These are phyloP conservation scores for Lepeophtheirus nordmannii DNA, from an alignment of 2,888 invertebrate genomes.

Conservation along the genomic window DNA sequence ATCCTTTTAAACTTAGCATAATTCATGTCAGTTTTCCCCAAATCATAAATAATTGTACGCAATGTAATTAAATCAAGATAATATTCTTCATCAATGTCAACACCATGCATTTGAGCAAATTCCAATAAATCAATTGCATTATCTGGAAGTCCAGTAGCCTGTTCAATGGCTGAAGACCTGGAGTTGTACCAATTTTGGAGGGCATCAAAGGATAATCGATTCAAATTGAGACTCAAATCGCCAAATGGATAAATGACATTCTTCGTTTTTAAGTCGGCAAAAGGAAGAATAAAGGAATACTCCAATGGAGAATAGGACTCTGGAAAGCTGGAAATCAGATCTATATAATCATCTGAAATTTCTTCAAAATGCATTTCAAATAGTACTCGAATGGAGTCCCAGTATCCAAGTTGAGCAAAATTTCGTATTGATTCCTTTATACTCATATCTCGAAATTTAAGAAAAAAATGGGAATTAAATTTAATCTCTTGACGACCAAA, in stretches of 20 bases:
- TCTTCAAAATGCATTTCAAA: conserved; percentile 49
- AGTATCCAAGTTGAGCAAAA: conserved; percentile 51
- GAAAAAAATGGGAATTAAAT: conserved; percentile 43
- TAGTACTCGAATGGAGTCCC: conserved; percentile 49
- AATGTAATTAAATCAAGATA: background rate
- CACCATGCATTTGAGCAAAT: background rate
- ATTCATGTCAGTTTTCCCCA: background rate
- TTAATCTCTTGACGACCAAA: background rate
- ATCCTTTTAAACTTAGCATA: background rate
- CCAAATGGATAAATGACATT: background rate
- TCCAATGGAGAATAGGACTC: conserved; percentile 52
- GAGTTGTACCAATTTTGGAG: background rate
- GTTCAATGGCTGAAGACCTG: background rate
- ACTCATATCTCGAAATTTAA: conserved; percentile 48
- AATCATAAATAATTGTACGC: background rate
- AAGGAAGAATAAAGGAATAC: conserved; percentile 35
- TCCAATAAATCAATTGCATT: background rate
- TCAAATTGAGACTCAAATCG: background rate
- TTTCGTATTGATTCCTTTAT: conserved; percentile 48
- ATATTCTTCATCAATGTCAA: background rate
- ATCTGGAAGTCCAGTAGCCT: background rate
- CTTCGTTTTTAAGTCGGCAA: conserved; percentile 30
- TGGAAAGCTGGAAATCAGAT: conserved; percentile 51
- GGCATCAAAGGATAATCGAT: background rate
- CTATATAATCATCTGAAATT: conserved; percentile 44